A percentile compares a stretch with the other conserved stretches of the same genome.
Evolutionary conservation across 2,888 invertebrate species (phyloP).

Genomic region (Drosophila mercatorum): DNA sequence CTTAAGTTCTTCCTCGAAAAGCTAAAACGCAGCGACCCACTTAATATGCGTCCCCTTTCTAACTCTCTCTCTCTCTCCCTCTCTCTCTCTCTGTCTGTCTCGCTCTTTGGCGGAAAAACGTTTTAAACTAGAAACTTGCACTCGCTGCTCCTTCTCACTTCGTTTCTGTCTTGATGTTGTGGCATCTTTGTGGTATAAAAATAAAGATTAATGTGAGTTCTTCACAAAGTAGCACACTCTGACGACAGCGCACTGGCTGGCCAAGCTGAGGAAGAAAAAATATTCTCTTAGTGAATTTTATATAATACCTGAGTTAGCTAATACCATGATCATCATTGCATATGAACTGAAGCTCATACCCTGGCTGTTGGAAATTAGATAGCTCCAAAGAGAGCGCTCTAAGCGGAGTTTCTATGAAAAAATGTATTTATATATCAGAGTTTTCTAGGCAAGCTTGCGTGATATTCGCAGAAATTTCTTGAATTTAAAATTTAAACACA

Average conservation of each 20-base stretch:
- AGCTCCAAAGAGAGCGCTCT: not conserved
- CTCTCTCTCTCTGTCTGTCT: not conserved
- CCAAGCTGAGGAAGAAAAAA: conserved; percentile 8
- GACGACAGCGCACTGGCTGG: conserved; percentile 6
- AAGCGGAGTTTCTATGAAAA: too few relatives aligned
- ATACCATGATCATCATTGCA: conserved; percentile 5
- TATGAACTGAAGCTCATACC: conserved; percentile 4
- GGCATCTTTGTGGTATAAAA: conserved; percentile 73
- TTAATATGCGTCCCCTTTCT: conserved; percentile 14
- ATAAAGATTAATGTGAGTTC: conserved; percentile 82
- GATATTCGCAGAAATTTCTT: not conserved
- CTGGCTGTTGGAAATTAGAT: conserved; percentile 1
- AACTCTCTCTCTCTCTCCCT: not conserved
- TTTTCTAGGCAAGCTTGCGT: not conserved
- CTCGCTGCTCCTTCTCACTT: conserved; percentile 4
- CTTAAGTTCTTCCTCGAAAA: conserved; percentile 8
- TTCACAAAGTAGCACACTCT: conserved; percentile 61
- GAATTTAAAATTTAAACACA: not conserved
- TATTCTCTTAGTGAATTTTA: conserved; percentile 5
- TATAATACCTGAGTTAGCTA: conserved; percentile 5
- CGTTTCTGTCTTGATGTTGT: conserved; percentile 27
- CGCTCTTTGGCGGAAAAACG: conserved; percentile 1
- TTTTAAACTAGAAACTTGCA: conserved; percentile 11
- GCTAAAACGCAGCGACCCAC: conserved; percentile 15
- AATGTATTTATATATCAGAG: not conserved